Base-by-base conservation (phyloP, 1,140 invertebrate species). In the Papilio polytes region DNA sequence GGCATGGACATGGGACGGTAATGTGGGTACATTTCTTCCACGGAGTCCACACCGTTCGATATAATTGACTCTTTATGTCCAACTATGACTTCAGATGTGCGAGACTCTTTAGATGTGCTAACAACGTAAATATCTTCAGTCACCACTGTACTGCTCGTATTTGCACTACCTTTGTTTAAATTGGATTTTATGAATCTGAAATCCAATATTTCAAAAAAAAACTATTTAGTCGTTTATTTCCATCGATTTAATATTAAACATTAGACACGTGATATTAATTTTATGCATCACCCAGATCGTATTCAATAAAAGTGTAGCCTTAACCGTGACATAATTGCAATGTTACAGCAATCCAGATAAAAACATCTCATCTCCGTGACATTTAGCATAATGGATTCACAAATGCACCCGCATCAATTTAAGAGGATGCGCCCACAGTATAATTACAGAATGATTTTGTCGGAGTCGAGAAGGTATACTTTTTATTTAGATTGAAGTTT, bases 1-100 rank as follows among this genome's bases (percentile, higher is more conserved):
- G 92, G 92, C 72, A 94, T 89, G 0, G 93, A 80, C 3, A 92
- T 88, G 1, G 91, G 91, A 0, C 91, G 89, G 18, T 85, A 85
- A 10, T 85, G 66, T 36, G 87, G 85, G 12, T 74, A 81, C 2
- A 81, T 83, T 22, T 86, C 83, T 72, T 81, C 80, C n/a, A 59
- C 36, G 20, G 80, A 86, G 20, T 80, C 83, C 31, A 82, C 72
- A 20, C 82, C 73, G 80, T 80, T 83, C 31, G 66, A 79, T 74
- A 80, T 72, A 48, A 41, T 44, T n/a, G 79, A 78, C 9, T 53
- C n/a, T 59, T 82, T 78, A 44, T 85, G 76, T 41, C 66, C 66
- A 44, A 73, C 44, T 18, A 72, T 80, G 20, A 80, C 80, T 59
- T 80, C 80, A 20, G 82, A 66, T 46, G 80, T 84, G 22, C 66